Evolutionary conservation across 2,797 vertebrate species (phyloP), one percentile per base, ranked within the genome.

Genomic region (Channa striata): DNA sequence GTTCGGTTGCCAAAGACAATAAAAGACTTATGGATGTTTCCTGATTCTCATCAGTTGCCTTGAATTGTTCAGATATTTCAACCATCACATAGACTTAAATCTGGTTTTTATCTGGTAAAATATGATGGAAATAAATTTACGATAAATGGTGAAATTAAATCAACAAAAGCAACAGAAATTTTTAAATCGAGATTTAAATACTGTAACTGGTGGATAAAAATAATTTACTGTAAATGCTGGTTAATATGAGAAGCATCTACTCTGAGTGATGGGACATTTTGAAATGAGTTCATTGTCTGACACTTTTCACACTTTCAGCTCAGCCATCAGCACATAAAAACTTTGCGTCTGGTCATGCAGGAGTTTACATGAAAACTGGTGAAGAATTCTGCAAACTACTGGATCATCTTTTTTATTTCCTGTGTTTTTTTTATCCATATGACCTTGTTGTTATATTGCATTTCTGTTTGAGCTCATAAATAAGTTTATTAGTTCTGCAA

Each of bases 321-420:
- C 17, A 77, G 33, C 6, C 20, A 23, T 25, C 43, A 47, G 30
- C 17, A 74, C 48, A n/a, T n/a, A 59, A 37, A 64, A 13, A 36
- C 14, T n/a, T n/a, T n/a, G n/a, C n/a, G n/a, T n/a, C n/a, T n/a
- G n/a, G n/a, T n/a, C n/a, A n/a, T 2, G 25, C 25, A 30, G 25
- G 4, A 30, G 25, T 30, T 30, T 30, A 30, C 59, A 61, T 10
- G 0, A 30, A 62, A 49, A 23, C 19, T 11, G 33, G 48, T 42
- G 56, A 3, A 16, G 25, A 30, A 30, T 30, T 6, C 25, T 30
- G 25, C 25, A 30, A 30, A 30, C 6, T 30, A 30, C 4, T 6
- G 6, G 25, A 30, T 4, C 4, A 30, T 30, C 25, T 4, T 30
- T 30, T 30, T 30, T 30, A 30, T 30, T 30, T 30, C 2, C 6